These are phyloP conservation scores for Rousettus madagascariensis DNA, from an alignment of 2,797 vertebrate genomes.

Conservation along the genomic window DNA sequence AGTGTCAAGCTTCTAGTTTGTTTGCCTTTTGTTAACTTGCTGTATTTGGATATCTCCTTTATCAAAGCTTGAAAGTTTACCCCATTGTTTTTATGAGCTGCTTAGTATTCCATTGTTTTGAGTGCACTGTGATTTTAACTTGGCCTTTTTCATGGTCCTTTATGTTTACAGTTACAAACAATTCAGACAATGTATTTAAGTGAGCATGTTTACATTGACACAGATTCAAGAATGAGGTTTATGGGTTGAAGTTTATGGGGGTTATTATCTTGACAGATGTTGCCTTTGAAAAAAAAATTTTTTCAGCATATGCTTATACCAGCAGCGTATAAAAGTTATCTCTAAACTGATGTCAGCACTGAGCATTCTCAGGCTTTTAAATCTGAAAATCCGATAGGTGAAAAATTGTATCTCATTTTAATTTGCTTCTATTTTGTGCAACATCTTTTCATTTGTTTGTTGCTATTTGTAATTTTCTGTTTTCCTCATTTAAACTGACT, in stretches of 20 bases:
- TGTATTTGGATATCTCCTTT: not conserved
- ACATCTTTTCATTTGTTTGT: not conserved
- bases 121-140: not conserved
- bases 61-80: not conserved
- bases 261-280: not conserved
- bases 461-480: not conserved
- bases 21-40: slow-evolving; percentile 8
- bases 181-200: not conserved
- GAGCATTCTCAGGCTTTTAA: not conserved
- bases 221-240: not conserved
- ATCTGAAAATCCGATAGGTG: not conserved
- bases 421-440: not conserved
- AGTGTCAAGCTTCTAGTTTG: not conserved
- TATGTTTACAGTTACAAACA: not conserved
- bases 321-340: not conserved
- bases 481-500: not conserved
- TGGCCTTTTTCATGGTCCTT: not conserved
- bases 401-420: not conserved
- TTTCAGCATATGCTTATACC: not conserved
- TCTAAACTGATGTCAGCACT: not conserved
- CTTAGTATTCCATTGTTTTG: not conserved
- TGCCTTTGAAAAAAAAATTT: not conserved
- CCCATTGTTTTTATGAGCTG: not conserved
- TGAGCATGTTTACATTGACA: not conserved
- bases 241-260: not conserved